Percentiles rank a stretch among this genome's conserved stretches.
Conservation (phyloP, 2,113 vertebrate genomes). For the Toxotes jaculatrix region DNA sequence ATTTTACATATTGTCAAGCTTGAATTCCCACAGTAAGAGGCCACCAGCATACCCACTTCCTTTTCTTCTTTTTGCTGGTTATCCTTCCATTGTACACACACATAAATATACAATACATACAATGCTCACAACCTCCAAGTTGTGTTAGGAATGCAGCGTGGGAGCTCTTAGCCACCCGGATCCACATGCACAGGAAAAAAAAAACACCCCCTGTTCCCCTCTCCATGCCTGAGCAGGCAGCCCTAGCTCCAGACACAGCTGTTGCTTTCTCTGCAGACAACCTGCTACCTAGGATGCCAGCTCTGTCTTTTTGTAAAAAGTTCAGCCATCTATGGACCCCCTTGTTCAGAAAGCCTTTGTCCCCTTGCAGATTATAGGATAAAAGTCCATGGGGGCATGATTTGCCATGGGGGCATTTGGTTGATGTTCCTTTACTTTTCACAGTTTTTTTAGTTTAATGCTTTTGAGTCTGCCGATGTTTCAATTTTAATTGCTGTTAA, state of each 20-base stretch:
- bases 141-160: conserved; percentile 63
- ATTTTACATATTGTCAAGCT: background rate
- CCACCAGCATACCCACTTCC: background rate
- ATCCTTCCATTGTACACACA: background rate
- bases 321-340: conserved; percentile 34
- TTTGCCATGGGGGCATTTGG: background rate
- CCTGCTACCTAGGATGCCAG: conserved; percentile 71
- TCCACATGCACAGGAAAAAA: conserved; percentile 18
- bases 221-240: conserved; percentile 59
- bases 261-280: conserved; percentile 76
- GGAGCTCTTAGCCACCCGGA: conserved; percentile 49
- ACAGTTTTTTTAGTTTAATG: background rate
- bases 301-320: conserved; percentile 45
- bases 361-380: conserved; percentile 16
- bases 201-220: conserved; percentile 31
- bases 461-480: background rate
- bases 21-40: background rate
- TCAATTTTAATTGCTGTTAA: background rate
- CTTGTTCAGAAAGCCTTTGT: conserved; percentile 25
- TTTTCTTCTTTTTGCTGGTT: background rate
- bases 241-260: conserved; percentile 69
- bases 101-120: conserved; percentile 9
- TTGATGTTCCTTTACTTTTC: background rate
- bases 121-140: conserved; percentile 37
- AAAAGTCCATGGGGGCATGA: conserved; percentile 10